Percentiles rank a stretch among this genome's conserved stretches.
These are phyloP conservation scores for Amblyraja radiata DNA, from an alignment of 2,797 vertebrate genomes.

Conservation along the genomic window DNA sequence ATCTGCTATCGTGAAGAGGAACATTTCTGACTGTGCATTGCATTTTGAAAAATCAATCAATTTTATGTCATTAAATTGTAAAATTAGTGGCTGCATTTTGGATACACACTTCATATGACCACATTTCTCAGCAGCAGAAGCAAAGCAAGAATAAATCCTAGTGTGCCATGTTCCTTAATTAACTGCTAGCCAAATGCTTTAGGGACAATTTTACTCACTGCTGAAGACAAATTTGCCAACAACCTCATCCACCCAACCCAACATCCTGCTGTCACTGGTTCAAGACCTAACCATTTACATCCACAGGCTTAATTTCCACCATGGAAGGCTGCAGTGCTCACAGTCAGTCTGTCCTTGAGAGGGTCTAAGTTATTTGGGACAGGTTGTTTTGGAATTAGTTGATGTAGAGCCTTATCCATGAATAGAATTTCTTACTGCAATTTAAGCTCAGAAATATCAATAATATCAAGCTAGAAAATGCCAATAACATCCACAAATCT, in stretches of 20 bases:
- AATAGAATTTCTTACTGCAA: background rate
- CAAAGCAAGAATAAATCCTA: background rate
- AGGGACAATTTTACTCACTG: background rate
- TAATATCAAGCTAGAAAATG: background rate
- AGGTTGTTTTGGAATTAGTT: background rate
- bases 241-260: background rate
- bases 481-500: background rate
- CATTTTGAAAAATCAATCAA: background rate
- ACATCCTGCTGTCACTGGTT: background rate
- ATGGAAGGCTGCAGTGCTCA: background rate
- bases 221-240: too few relatives aligned
- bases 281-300: background rate
- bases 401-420: background rate
- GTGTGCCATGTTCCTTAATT: background rate
- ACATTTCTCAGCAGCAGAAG: background rate
- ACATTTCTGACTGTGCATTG: background rate
- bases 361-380: too few relatives aligned
- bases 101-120: background rate
- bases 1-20: background rate
- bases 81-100: background rate
- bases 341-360: background rate
- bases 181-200: background rate
- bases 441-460: background rate
- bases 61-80: background rate
- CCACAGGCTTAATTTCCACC: background rate